Evolutionary conservation across 1,140 invertebrate genomes (phyloP).

Genomic region (Drosophila obscura): DNA sequence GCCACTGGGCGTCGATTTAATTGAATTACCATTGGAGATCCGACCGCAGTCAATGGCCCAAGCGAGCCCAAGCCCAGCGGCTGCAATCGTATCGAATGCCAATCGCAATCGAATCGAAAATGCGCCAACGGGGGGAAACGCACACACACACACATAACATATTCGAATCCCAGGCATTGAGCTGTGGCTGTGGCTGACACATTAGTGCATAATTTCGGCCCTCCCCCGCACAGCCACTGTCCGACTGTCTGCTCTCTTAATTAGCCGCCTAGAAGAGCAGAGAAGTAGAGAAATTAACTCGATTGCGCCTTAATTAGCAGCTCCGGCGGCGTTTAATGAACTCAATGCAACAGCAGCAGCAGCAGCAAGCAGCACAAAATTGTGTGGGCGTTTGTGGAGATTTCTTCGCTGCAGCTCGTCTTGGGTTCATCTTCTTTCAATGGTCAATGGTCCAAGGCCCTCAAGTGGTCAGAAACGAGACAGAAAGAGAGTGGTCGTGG

Average conservation of each 20-base stretch:
- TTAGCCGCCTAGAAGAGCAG: constrained; percentile 75
- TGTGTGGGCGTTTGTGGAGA: constrained; percentile 56
- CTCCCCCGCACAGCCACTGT: constrained; percentile 18
- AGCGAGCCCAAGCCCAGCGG: constrained; percentile 15
- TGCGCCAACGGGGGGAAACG: constrained; percentile 25
- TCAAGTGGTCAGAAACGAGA: not conserved
- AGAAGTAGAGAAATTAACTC: constrained; percentile 80
- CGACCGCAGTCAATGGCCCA: constrained; percentile 31
- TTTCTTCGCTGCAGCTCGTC: constrained; percentile 22
- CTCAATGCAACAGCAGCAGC: constrained; percentile 31
- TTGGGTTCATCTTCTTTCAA: not conserved
- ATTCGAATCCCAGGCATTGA: constrained; percentile 39
- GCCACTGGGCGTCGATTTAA: constrained; percentile 51
- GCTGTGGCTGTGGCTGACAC: constrained; percentile 47
- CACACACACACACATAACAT: too few relatives aligned
- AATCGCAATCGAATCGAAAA: constrained; percentile 45
- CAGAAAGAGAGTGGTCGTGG: not conserved
- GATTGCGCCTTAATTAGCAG: constrained; percentile 77
- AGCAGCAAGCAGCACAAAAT: constrained; percentile 7
- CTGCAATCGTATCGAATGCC: constrained; percentile 46
- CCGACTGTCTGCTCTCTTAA: constrained; percentile 68
- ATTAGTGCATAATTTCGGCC: constrained; percentile 73
- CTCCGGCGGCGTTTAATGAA: constrained; percentile 69
- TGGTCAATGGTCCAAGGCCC: not conserved
- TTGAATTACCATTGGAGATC: constrained; percentile 64